These are phyloP conservation scores for Rhincodon typus DNA, from an alignment of 2,797 vertebrate species.

Conservation along the genomic window DNA sequence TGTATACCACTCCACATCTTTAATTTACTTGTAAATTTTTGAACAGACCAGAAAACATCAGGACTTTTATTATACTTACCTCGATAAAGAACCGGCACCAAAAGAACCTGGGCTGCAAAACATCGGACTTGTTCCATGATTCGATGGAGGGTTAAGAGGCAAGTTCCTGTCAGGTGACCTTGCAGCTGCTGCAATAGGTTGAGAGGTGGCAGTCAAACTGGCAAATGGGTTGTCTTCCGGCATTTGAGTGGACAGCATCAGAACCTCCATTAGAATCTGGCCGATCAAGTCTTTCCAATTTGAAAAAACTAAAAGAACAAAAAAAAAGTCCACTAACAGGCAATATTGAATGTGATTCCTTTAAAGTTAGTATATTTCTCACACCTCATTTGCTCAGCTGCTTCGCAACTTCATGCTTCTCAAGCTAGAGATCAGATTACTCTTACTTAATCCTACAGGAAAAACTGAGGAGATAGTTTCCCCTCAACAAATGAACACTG, in stretches of 20 bases:
- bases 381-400: background rate
- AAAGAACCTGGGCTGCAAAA: conserved; percentile 79
- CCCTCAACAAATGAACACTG: background rate
- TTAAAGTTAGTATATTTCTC: background rate
- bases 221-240: conserved; percentile 91
- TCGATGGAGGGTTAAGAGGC: conserved; percentile 72
- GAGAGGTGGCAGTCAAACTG: conserved; percentile 92
- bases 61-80: conserved; percentile 65
- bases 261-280: conserved; percentile 97
- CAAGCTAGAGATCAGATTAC: background rate
- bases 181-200: conserved; percentile 81
- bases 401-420: background rate
- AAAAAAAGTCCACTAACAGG: background rate
- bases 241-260: conserved; percentile 94
- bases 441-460: background rate
- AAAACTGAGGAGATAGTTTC: background rate
- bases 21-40: background rate
- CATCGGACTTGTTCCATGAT: conserved; percentile 83
- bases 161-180: conserved; percentile 83
- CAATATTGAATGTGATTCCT: background rate
- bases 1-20: background rate
- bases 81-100: conserved; percentile 85
- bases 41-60: background rate
- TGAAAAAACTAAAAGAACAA: conserved; percentile 72
- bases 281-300: conserved; percentile 97